Conservation (phyloP, 2,113 vertebrate genomes). For the Hemibagrus wyckioides region DNA sequence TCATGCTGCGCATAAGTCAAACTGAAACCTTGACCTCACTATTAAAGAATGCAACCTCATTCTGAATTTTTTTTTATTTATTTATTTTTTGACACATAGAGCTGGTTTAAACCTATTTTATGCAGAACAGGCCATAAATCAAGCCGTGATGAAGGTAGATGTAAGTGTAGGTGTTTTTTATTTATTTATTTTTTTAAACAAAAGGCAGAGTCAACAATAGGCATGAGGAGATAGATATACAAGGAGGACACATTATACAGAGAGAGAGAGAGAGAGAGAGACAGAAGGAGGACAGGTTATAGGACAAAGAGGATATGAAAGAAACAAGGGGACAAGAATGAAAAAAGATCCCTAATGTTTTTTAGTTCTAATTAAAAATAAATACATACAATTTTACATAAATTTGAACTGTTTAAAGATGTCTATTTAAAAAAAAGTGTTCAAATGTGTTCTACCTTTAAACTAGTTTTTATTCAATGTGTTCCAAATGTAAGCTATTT, state of each 20-base stretch:
- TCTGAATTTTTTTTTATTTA: not conserved
- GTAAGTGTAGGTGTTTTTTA: not conserved
- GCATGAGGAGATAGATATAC: not conserved
- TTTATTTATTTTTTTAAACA: not conserved
- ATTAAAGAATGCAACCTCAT: slow-evolving; percentile 2
- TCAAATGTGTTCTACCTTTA: no score
- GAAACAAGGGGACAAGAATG: no score
- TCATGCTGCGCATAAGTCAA: not conserved
- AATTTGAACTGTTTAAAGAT: no score
- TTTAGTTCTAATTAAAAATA: not conserved
- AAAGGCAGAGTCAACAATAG: not conserved
- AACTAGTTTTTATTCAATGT: no score
- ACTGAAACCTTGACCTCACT: not conserved
- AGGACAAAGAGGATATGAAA: no score
- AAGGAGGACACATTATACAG: not conserved
- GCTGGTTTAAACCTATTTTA: not conserved
- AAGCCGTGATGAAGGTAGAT: not conserved
- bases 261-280: not conserved
- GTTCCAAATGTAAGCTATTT: no score
- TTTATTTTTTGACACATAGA: not conserved
- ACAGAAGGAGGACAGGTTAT: not conserved
- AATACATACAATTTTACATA: no score
- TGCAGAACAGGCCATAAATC: not conserved
- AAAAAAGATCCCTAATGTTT: not conserved
- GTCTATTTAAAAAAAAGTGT: no score